Conservation (phyloP, 2,113 vertebrate species). For the Nesoenas mayeri region DNA sequence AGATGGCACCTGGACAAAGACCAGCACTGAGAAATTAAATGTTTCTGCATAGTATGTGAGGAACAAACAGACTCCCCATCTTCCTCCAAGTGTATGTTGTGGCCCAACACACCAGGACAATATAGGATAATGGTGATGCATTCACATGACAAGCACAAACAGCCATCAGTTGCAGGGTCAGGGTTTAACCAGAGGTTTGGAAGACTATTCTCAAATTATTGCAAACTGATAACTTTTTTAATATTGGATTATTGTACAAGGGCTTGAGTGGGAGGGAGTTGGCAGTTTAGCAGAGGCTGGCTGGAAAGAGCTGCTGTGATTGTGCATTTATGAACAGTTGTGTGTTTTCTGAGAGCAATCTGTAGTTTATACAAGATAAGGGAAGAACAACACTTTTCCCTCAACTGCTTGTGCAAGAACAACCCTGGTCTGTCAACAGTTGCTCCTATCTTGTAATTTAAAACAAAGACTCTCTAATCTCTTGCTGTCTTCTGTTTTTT, state of each 20-base stretch:
- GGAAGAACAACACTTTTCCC: slow-evolving; percentile 1
- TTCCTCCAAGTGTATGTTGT: background rate
- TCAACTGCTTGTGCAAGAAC: slow-evolving; percentile 27
- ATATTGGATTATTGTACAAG: background rate
- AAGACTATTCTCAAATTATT: background rate
- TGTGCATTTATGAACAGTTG: background rate
- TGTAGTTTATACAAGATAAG: slow-evolving; percentile 58
- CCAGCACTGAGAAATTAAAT: background rate
- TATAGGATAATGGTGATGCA: rapidly evolving
- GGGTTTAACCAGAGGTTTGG: background rate
- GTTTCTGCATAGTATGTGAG: background rate
- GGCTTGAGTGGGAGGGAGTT: background rate
- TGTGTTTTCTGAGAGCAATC: background rate
- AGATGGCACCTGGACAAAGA: background rate
- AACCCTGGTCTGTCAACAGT: background rate
- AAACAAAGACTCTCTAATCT: slow-evolving; percentile 37
- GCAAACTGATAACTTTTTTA: background rate
- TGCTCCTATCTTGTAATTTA: background rate
- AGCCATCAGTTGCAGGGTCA: background rate
- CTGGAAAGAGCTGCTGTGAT: background rate
- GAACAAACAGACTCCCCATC: background rate
- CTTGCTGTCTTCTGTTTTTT: background rate
- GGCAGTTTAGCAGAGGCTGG: background rate
- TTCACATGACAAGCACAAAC: background rate
- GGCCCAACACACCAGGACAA: too few species aligned